Evolutionary conservation across 2,113 vertebrate species (phyloP).

Genomic region (Phodopus roborovskii): DNA sequence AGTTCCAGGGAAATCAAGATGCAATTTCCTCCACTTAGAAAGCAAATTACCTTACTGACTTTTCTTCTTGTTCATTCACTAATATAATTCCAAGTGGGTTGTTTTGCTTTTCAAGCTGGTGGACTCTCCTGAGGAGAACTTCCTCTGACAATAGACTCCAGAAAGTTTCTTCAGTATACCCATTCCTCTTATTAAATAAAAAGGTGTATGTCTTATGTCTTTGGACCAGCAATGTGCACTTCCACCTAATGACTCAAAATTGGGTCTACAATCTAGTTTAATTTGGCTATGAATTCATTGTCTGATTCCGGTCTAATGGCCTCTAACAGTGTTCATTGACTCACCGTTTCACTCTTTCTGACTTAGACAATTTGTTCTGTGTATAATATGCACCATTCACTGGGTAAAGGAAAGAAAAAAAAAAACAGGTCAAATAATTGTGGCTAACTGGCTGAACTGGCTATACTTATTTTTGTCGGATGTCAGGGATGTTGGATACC

Average conservation of each 20-base stretch:
- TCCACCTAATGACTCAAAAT: slow-evolving; percentile 38
- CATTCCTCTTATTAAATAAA: slow-evolving; percentile 53
- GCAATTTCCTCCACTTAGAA: slow-evolving; percentile 70
- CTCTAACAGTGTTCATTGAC: neutral
- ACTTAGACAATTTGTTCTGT: neutral
- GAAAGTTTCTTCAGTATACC: neutral
- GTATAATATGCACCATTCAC: neutral
- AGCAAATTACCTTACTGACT: slow-evolving; percentile 58
- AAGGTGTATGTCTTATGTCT: neutral
- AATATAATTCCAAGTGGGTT: slow-evolving; percentile 49
- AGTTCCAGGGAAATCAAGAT: slow-evolving; percentile 77
- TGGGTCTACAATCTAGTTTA: neutral
- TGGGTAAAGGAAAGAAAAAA: neutral
- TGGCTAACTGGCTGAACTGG: neutral
- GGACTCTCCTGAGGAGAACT: neutral
- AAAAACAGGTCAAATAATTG: neutral
- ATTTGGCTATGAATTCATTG: slow-evolving; percentile 17
- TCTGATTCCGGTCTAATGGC: slow-evolving; percentile 25
- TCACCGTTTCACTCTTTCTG: neutral
- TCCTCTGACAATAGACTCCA: slow-evolving; percentile 36
- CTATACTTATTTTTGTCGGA: neutral
- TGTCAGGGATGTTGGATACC: accelerated
- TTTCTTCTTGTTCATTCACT: slow-evolving; percentile 47
- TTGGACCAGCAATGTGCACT: slow-evolving; percentile 1
- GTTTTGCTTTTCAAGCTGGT: slow-evolving; percentile 49